Percentiles rank a stretch among this genome's conserved stretches.
phyloP scores from a whole-genome alignment of 92 coral and sea anemone genomes.

The Zoanthus sociatus region DNA sequence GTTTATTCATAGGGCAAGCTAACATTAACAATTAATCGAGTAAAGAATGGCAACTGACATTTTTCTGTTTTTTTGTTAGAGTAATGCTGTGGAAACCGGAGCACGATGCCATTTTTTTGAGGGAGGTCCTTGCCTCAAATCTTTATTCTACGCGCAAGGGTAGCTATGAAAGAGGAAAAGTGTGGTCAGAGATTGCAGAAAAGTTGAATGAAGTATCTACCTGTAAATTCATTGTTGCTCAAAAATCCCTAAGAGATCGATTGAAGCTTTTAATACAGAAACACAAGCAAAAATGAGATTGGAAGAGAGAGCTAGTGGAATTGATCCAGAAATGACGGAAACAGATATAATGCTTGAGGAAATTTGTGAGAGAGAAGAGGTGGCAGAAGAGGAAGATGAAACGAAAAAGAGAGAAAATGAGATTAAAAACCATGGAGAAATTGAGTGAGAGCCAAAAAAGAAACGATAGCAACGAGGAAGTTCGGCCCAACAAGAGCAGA shows the following conservation, averaged over 20 bases:
- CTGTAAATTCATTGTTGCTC: conserved; percentile 10
- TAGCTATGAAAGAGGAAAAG: conserved; percentile 20
- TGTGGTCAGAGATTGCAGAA: conserved; percentile 16
- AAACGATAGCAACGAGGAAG: conserved; percentile 42
- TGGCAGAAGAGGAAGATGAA: conserved; percentile 26
- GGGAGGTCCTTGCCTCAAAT: conserved; percentile 27
- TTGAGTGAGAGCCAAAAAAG: conserved; percentile 63
- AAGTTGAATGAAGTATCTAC: neutral
- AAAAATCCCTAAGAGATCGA: conserved; percentile 26
- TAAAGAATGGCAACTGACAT: neutral
- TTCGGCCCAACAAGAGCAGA: conserved; percentile 46
- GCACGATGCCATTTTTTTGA: conserved; percentile 14
- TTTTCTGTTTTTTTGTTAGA: neutral
- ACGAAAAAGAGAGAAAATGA: conserved; percentile 50
- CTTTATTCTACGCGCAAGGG: conserved; percentile 21
- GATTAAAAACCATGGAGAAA: conserved; percentile 60
- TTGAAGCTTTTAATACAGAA: conserved; percentile 18
- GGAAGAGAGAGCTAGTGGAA: conserved; percentile 14
- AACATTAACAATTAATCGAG: too few relatives aligned
- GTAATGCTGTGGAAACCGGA: conserved; percentile 26
- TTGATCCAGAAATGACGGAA: conserved; percentile 13
- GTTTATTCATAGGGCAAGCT: neutral
- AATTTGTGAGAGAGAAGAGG: conserved; percentile 27
- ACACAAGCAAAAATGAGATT: conserved; percentile 22
- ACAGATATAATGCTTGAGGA: conserved; percentile 9